A percentile compares a stretch with the other conserved stretches of the same genome.
Evolutionary conservation across 64 coral and sea anemone genomes (phyloP).

Genomic region (Montipora efflorescens): DNA sequence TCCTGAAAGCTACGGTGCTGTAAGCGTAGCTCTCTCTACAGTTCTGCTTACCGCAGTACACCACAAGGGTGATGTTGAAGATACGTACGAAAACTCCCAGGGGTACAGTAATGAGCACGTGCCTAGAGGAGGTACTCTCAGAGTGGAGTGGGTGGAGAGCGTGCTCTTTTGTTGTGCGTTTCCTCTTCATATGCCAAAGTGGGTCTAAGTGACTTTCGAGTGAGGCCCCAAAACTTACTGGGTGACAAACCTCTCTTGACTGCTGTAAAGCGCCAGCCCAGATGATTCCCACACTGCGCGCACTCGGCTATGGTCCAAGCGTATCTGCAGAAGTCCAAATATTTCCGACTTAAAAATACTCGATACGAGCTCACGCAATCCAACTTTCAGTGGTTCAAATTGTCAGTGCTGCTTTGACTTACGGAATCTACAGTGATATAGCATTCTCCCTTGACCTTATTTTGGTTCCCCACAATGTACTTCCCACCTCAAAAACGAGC

Average conservation of each 20-base stretch:
- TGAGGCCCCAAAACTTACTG: constrained; percentile 98
- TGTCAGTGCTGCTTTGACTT: not conserved
- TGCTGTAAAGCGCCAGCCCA: constrained; percentile 96
- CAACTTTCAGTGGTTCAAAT: not conserved
- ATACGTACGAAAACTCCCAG: not conserved
- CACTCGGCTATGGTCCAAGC: constrained; percentile 99
- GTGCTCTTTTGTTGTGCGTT: not conserved
- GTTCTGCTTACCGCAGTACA: not conserved
- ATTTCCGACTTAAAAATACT: not conserved
- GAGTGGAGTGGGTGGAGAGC: not conserved
- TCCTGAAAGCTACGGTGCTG: not conserved
- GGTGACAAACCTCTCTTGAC: constrained; percentile 87
- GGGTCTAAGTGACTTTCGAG: constrained; percentile 85
- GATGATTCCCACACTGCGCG: constrained; percentile 85
- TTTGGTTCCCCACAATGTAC: not conserved
- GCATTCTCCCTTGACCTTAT: not conserved
- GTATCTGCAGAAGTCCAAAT: constrained; percentile 61
- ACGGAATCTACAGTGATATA: no score
- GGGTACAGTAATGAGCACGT: not conserved
- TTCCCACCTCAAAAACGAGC: no score
- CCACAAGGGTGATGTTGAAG: not conserved
- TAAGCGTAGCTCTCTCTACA: not conserved
- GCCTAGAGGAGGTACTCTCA: not conserved
- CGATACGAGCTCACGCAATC: not conserved
- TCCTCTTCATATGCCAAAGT: constrained; percentile 19